A percentile compares a stretch with the other conserved stretches of the same genome.
Evolutionary conservation across 2,888 invertebrate genomes (phyloP).

Genomic region (Harpagoxenus sublaevis): DNA sequence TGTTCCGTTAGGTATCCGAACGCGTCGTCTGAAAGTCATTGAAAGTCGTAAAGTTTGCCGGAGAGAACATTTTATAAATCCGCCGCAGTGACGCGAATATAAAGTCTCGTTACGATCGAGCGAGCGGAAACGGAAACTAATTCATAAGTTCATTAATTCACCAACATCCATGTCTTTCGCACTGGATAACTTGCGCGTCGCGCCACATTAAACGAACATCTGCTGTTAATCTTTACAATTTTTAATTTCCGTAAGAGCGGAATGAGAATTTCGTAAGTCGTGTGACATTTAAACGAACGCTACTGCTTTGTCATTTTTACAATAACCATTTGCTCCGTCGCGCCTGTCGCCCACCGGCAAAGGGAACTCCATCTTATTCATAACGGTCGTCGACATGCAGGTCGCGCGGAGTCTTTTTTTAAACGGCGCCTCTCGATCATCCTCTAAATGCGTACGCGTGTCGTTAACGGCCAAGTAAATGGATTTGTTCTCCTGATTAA

Average conservation of each 20-base stretch:
- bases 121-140: not conserved
- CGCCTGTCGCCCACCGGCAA: no score
- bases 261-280: not conserved
- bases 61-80: not conserved
- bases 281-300: not conserved
- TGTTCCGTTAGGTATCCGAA: constrained; percentile 25
- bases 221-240: not conserved
- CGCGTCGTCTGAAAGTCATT: constrained; percentile 17
- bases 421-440: constrained; percentile 7
- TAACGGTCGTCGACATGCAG: constrained; percentile 14
- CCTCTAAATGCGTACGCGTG: constrained; percentile 12
- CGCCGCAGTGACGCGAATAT: not conserved
- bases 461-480: constrained; percentile 44
- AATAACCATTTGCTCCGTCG: not conserved
- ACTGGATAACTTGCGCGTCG: not conserved
- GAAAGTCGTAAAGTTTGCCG: not conserved
- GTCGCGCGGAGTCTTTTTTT: constrained; percentile 23
- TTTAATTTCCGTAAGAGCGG: not conserved
- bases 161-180: not conserved
- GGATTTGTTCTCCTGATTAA: constrained; percentile 42
- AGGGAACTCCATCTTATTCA: constrained; percentile 5
- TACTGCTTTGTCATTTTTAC: not conserved
- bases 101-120: not conserved
- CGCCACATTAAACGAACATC: not conserved
- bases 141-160: constrained; percentile 9